phyloP scores from a whole-genome alignment of 2,797 vertebrate genomes.

The Threskiornis aethiopicus region DNA sequence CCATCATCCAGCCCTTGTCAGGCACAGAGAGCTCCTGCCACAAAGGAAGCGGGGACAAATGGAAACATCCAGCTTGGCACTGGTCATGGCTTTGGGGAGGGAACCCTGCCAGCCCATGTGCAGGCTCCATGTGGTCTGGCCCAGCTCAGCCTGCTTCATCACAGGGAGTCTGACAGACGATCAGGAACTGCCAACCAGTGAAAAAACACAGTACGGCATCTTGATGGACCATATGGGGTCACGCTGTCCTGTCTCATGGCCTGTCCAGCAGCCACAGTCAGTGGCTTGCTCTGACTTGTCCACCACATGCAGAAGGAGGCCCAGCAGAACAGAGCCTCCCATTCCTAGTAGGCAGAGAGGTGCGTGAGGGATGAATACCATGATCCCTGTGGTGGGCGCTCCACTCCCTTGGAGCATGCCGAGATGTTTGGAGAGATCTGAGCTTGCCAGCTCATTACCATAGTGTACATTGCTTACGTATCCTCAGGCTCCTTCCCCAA shows the following conservation, averaged over 20 bases:
- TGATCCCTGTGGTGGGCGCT: accelerated
- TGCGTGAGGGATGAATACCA: not conserved
- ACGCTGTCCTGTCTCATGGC: not conserved
- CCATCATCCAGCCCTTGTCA: not conserved
- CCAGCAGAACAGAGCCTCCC: not conserved
- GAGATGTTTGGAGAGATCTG: not conserved
- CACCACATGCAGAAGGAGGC: not conserved
- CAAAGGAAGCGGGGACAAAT: conserved; percentile 5
- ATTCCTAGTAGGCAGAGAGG: not conserved
- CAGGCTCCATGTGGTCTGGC: not conserved
- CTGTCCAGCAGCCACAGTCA: not conserved
- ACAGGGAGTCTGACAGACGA: not conserved
- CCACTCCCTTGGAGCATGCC: not conserved
- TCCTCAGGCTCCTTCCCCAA: not conserved
- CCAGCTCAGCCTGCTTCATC: not conserved
- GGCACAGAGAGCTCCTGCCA: not conserved
- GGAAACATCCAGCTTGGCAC: conserved; percentile 47
- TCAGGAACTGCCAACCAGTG: not conserved
- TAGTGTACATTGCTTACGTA: not conserved
- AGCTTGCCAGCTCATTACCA: conserved; percentile 19
- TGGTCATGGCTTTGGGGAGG: not conserved
- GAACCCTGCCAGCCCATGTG: conserved; percentile 29
- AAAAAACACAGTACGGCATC: not conserved
- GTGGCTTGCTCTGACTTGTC: not conserved
- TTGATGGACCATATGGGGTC: not conserved